Percentiles rank a stretch among this genome's conserved stretches.
These are phyloP conservation scores for Griposia aprilina DNA, from an alignment of 2,888 invertebrate species.

Conservation along the genomic window DNA sequence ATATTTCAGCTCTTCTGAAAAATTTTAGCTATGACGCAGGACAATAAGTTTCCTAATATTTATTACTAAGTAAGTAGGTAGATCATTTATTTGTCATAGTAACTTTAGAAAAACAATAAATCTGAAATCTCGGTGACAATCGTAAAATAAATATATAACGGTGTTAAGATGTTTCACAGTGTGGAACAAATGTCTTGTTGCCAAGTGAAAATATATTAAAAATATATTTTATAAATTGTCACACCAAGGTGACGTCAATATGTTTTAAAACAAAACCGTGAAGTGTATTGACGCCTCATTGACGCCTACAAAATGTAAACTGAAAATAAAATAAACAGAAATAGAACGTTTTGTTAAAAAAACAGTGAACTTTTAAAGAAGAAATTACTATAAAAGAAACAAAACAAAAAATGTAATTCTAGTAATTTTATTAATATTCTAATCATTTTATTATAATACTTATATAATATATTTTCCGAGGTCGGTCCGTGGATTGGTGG, in stretches of 20 bases:
- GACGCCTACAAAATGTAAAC: slow-evolving; percentile 1
- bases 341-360: background rate
- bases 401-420: background rate
- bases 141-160: slow-evolving; percentile 14
- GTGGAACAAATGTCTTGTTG: slow-evolving; percentile 8
- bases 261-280: slow-evolving; percentile 9
- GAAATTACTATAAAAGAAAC: background rate
- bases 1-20: background rate
- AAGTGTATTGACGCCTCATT: slow-evolving; percentile 14
- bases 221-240: background rate
- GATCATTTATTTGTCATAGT: background rate
- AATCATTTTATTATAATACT: background rate
- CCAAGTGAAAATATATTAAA: slow-evolving; percentile 21
- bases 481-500: no score
- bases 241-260: slow-evolving; percentile 12
- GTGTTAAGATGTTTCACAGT: background rate
- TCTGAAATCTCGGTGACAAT: background rate
- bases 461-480: no score
- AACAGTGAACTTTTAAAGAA: background rate
- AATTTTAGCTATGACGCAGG: background rate
- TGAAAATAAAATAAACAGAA: background rate
- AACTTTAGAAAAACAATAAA: background rate
- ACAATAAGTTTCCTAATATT: no score
- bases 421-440: background rate
- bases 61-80: no score